These are phyloP conservation scores for Ostrea denselamellosa DNA, from an alignment of 1,140 invertebrate species.

Conservation along the genomic window DNA sequence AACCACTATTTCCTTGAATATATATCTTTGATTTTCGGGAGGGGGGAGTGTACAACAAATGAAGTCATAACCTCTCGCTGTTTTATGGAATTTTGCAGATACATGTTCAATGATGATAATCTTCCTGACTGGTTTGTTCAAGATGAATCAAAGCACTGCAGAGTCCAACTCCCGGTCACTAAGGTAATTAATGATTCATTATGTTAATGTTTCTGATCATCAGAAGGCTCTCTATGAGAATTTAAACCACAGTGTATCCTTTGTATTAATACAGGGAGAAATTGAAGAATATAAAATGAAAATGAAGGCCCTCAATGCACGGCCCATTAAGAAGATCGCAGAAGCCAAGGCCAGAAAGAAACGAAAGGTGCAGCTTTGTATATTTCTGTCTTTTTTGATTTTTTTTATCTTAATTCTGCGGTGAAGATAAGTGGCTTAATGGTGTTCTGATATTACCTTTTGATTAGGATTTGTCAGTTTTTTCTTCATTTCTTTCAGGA, in stretches of 20 bases:
- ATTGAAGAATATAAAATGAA: constrained; percentile 81
- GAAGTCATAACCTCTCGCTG: background rate
- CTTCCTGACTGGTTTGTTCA: constrained; percentile 97
- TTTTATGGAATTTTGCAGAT: constrained; percentile 74
- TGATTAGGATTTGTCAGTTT: background rate
- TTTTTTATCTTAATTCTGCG: too few species aligned
- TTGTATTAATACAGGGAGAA: constrained; percentile 76
- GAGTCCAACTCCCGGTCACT: constrained; percentile 87
- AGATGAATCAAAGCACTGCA: constrained; percentile 96
- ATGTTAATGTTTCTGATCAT: background rate
- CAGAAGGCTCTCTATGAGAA: background rate
- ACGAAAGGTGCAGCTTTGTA: constrained; percentile 83
- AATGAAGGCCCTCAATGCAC: constrained; percentile 92
- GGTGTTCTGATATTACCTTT: too few species aligned
- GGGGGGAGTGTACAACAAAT: background rate
- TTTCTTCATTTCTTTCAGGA: constrained; percentile 66
- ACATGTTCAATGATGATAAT: constrained; percentile 85
- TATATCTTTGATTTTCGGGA: background rate
- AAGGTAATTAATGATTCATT: constrained; percentile 80
- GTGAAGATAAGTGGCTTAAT: too few species aligned
- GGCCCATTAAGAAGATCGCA: constrained; percentile 98
- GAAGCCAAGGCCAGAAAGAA: constrained; percentile 99
- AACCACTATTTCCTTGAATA: background rate
- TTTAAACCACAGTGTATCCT: background rate
- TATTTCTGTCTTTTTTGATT: too few species aligned